A percentile compares a stretch with the other conserved stretches of the same genome.
phyloP scores from a whole-genome alignment of 2,113 vertebrate species.

The Phasianus colchicus region DNA sequence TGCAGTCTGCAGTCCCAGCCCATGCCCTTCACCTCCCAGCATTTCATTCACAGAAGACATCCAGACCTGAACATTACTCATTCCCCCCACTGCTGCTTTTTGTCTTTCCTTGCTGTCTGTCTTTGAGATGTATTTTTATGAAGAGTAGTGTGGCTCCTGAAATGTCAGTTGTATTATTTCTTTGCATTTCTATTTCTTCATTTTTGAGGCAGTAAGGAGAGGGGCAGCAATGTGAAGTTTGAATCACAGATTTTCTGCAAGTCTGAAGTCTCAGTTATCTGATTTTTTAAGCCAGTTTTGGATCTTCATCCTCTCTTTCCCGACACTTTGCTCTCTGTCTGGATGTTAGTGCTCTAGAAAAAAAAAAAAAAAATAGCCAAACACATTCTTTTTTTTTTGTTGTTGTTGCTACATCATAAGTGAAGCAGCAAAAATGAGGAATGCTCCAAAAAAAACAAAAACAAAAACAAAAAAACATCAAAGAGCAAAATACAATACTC shows the following conservation, averaged over 20 bases:
- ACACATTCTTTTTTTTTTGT: neutral
- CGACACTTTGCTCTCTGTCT: neutral
- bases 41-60: slow-evolving; percentile 32
- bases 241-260: neutral
- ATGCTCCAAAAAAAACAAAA: neutral
- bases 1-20: slow-evolving; percentile 10
- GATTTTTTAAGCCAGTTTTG: neutral
- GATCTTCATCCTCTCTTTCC: neutral
- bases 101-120: neutral
- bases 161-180: neutral
- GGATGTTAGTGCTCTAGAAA: neutral
- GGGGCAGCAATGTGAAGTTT: neutral
- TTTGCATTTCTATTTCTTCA: neutral
- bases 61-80: neutral
- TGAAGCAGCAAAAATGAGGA: neutral
- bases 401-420: neutral
- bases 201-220: neutral
- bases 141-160: neutral
- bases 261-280: neutral
- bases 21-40: neutral
- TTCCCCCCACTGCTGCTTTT: neutral
- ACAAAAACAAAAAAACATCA: neutral
- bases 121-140: neutral
- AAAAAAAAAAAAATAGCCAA: neutral
- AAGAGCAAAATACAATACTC: neutral